A percentile compares a stretch with the other conserved stretches of the same genome.
These are phyloP conservation scores for Patella caerulea DNA, from an alignment of 2,888 invertebrate species.

Conservation along the genomic window DNA sequence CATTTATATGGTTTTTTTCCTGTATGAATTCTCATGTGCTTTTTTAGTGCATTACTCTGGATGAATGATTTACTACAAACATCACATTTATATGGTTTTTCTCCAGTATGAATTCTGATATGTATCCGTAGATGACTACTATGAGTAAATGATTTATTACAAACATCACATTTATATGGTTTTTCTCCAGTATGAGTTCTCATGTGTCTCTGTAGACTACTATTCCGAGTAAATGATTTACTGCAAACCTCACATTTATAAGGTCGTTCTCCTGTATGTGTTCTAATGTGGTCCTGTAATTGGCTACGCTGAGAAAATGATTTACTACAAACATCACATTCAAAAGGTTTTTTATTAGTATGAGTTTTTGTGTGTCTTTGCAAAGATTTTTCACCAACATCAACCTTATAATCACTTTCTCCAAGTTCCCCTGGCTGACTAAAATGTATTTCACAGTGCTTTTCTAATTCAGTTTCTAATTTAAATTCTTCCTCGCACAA, in stretches of 20 bases:
- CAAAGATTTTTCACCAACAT: neutral
- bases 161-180: neutral
- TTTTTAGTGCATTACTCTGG: neutral
- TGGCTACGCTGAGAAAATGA: neutral
- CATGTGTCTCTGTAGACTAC: slow-evolving; percentile 1
- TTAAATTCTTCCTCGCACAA: no score
- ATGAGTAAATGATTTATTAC: neutral
- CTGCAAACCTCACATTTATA: slow-evolving; percentile 23
- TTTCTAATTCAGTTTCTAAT: no score
- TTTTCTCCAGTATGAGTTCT: neutral
- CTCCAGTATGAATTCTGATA: neutral
- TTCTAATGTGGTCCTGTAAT: neutral
- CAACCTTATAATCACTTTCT: neutral
- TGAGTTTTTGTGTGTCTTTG: neutral
- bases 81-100: slow-evolving; percentile 5
- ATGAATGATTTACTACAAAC: neutral
- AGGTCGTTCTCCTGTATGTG: slow-evolving; percentile 3
- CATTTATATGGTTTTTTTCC: neutral
- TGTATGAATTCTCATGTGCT: neutral
- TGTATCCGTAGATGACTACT: neutral
- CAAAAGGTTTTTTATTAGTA: neutral
- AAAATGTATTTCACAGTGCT: no score
- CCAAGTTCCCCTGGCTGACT: neutral
- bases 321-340: neutral
- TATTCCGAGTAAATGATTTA: slow-evolving; percentile 14